Base-by-base conservation (phyloP, 2,888 invertebrate genomes). In the Metellina segmentata region DNA sequence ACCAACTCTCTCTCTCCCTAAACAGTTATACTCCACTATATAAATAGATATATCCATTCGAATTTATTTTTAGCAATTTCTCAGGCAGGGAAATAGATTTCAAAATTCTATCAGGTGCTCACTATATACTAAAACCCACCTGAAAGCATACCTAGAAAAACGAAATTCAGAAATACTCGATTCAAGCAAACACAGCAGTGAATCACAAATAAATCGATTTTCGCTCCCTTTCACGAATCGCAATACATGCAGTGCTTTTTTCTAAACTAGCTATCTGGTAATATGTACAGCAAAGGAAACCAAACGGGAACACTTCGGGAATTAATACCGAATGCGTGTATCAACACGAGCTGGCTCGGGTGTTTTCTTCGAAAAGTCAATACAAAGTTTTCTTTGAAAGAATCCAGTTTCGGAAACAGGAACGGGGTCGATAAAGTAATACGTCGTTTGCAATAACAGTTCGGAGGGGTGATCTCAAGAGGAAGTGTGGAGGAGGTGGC, bases 371-470 rank as follows among this genome's bases (percentile, higher is more conserved):
- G 20, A 16, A 78, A 78, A 78, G 52, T 78, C 78, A 78, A 78
- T 78, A 52, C 49, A n/a, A 52, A 52, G 13, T 78, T 78, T 51
- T 19, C 52, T 52, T 52, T 52, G 19, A 78, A 52, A n/a, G 16
- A 13, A n/a, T 19, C 9, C 78, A 51, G 52, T 51, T 51, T 49
- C 51, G 34, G 49, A 34, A 75, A 69, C 9, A 19, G 19, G 48
- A 34, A 9, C 48, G 19, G 1, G 52, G 52, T 78, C 78, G 52
- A 78, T 78, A 78, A 52, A 51, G 48, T 78, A 52, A 51, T 78
- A 75, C 20, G 2, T 75, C 75, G 34, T 75, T 75, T 75, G 75
- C 75, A 75, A 75, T 75, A 52, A 78, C n/a, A 52, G 52, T 34
- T 78, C 19, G 7, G 48, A 52, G 78, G 20, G 72, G 16, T 72